These are phyloP conservation scores for Erebia aethiops DNA, from an alignment of 2,888 invertebrate species.

Conservation along the genomic window DNA sequence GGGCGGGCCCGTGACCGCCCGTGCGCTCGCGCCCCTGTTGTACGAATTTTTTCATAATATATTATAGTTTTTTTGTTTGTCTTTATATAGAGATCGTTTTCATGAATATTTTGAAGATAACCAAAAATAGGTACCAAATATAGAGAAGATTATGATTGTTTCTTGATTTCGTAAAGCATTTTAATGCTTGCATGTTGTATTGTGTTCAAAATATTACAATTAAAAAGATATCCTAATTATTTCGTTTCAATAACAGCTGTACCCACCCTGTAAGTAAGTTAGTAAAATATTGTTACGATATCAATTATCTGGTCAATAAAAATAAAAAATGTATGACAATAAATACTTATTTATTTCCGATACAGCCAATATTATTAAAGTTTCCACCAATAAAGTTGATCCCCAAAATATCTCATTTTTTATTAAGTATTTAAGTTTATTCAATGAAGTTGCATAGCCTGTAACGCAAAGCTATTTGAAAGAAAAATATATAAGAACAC, in stretches of 20 bases:
- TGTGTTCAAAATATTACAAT: constrained; percentile 82
- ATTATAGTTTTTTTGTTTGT: constrained; percentile 79
- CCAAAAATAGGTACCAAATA: constrained; percentile 84
- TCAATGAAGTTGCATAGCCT: neutral
- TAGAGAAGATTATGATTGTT: constrained; percentile 79
- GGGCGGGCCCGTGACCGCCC: constrained; percentile 50
- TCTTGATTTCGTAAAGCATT: constrained; percentile 81
- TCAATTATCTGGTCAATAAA: constrained; percentile 40
- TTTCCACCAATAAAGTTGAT: constrained; percentile 13
- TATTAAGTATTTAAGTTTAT: neutral
- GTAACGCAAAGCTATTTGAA: neutral
- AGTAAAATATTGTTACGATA: constrained; percentile 39
- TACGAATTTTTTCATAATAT: constrained; percentile 79
- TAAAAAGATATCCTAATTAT: constrained; percentile 73
- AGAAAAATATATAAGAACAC: neutral
- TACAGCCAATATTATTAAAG: constrained; percentile 26
- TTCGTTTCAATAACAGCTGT: constrained; percentile 45
- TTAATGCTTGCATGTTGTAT: constrained; percentile 83
- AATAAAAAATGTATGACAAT: constrained; percentile 41
- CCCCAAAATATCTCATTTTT: neutral
- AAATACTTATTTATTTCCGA: constrained; percentile 40
- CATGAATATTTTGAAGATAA: constrained; percentile 78
- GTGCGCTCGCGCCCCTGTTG: constrained; percentile 65
- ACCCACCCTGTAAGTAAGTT: constrained; percentile 38
- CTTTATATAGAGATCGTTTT: constrained; percentile 78